A percentile compares a stretch with the other conserved stretches of the same genome.
phyloP scores from a whole-genome alignment of 2,113 vertebrate species.

The Tetraodon nigroviridis region DNA sequence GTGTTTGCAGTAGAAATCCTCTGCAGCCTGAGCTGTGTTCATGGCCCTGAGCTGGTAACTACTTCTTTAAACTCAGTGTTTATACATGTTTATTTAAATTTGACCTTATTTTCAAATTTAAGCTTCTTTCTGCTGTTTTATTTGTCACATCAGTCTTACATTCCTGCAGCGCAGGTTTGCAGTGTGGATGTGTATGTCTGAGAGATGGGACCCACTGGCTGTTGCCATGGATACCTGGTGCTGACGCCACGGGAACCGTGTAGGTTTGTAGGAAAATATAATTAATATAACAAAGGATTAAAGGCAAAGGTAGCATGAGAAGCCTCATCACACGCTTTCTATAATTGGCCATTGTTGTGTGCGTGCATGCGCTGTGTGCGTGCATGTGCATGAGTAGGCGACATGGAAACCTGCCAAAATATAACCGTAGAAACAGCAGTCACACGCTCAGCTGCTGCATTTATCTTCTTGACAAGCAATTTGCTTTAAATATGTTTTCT shows the following conservation, averaged over 20 bases:
- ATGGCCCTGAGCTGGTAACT: too few relatives aligned
- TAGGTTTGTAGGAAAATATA: constrained; percentile 74
- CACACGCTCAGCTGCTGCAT: constrained; percentile 41
- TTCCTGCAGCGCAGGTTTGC: constrained; percentile 28
- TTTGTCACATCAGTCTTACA: constrained; percentile 4
- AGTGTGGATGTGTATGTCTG: constrained; percentile 20
- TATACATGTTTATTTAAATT: constrained; percentile 7
- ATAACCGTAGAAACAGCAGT: constrained; percentile 31
- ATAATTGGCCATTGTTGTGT: constrained; percentile 56
- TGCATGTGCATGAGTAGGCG: constrained; percentile 11
- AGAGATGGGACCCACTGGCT: constrained; percentile 58
- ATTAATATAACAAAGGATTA: constrained; percentile 75
- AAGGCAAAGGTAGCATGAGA: constrained; percentile 63
- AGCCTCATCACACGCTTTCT: constrained; percentile 64
- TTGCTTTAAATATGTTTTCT: constrained; percentile 62
- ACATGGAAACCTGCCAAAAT: constrained; percentile 34
- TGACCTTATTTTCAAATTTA: background rate
- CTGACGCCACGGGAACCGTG: constrained; percentile 71
- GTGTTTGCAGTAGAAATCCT: constrained; percentile 1
- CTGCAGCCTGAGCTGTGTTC: too few relatives aligned
- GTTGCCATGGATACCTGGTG: constrained; percentile 75
- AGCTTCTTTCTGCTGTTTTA: constrained; percentile 1
- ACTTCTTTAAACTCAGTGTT: too few relatives aligned
- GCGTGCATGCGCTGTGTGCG: background rate
- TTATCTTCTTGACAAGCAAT: constrained; percentile 70